phyloP scores from a whole-genome alignment of 2,113 vertebrate genomes.

The Pachyramphus minor region DNA sequence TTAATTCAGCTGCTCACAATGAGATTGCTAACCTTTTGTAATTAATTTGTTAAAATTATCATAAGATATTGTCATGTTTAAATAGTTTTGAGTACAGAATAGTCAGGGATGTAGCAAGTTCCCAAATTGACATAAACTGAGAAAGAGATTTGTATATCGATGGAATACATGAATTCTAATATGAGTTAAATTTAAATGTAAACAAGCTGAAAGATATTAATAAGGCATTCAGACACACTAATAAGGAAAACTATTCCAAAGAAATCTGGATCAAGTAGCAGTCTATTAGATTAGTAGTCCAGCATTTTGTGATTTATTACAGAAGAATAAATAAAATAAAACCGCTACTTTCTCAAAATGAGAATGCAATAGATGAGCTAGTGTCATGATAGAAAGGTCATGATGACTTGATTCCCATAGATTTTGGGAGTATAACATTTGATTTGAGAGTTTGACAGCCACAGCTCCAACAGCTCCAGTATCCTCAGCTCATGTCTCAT shows the following conservation, averaged over 20 bases:
- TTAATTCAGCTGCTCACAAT: neutral
- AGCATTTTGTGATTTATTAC: neutral
- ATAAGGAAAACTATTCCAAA: neutral
- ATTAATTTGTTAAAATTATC: conserved; percentile 10
- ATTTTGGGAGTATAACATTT: neutral
- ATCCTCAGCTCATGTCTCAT: neutral
- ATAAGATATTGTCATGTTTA: neutral
- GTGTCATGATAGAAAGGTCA: neutral
- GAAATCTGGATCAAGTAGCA: neutral
- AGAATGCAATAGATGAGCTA: neutral
- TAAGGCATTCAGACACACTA: neutral
- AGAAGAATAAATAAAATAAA: neutral
- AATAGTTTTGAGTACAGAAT: neutral
- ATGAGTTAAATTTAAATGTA: conserved; percentile 25
- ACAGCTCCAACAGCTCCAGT: neutral
- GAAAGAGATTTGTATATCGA: neutral
- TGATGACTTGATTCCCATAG: neutral
- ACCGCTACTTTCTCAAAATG: neutral
- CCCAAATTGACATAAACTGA: conserved; percentile 5
- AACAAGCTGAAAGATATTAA: neutral
- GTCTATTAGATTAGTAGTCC: neutral
- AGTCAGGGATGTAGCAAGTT: neutral
- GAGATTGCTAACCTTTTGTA: neutral
- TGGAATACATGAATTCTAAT: conserved; percentile 20
- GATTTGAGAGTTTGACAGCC: neutral